A percentile compares a stretch with the other conserved stretches of the same genome.
Evolutionary conservation across 2,888 invertebrate species (phyloP).

Genomic region (Meta bourneti): DNA sequence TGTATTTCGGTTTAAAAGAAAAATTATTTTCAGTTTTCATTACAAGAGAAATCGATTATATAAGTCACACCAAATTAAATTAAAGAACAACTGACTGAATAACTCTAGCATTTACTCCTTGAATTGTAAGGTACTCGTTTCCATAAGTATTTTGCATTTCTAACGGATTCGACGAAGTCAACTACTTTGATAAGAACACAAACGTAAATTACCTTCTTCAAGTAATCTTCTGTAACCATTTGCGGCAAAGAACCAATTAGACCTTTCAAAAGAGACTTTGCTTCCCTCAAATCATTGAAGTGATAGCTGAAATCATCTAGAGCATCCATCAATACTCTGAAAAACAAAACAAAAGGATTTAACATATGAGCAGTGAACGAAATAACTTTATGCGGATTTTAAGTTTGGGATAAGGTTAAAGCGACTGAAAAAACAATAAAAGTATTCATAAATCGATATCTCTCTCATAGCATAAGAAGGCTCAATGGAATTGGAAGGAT

Average conservation of each 20-base stretch:
- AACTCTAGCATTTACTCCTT: too few species aligned
- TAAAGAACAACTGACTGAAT: background rate
- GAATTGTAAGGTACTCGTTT: too few species aligned
- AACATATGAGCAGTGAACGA: too few species aligned
- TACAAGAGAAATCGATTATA: background rate
- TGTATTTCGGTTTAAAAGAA: background rate
- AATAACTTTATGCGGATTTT: too few species aligned
- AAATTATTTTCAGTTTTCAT: background rate
- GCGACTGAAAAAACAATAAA: too few species aligned
- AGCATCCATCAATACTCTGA: background rate
- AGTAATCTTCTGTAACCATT: background rate
- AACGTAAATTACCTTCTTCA: background rate
- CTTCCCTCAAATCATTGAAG: conserved; percentile 13
- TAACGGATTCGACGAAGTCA: background rate
- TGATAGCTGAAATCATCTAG: conserved; percentile 5
- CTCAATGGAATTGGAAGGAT: too few species aligned
- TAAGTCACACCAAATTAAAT: background rate
- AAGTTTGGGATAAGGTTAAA: too few species aligned
- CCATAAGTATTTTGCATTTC: background rate
- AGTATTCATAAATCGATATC: too few species aligned
- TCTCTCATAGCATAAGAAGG: too few species aligned
- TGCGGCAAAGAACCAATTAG: conserved; percentile 4
- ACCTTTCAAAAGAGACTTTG: background rate
- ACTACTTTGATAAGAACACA: background rate
- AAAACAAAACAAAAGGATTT: background rate